Base-by-base conservation (phyloP, 1,140 invertebrate species). In the Ceratina japonica region DNA sequence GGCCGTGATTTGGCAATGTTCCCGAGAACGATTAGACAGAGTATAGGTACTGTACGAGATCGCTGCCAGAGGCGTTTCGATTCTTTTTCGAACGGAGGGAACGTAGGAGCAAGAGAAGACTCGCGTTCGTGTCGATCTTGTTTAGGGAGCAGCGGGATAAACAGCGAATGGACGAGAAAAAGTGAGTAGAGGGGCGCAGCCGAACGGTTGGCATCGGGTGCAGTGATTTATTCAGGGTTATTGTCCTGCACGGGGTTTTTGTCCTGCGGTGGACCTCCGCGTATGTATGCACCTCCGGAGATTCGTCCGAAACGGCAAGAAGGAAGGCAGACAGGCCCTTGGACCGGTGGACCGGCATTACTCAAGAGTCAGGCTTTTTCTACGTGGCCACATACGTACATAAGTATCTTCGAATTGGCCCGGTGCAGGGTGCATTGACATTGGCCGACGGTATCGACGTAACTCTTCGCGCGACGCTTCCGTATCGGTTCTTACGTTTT, bases 201-300 rank as follows among this genome's bases (percentile, higher is more conserved):
- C 78, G 22, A n/a, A 16, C 20, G n/a, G 56, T 73, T 70, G 59
- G 66, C 80, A 85, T 85, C 71, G 75, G 52, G 69, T 51, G 70
- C 52, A 81, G 87, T 87, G 82, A 88, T 88, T 88, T 88, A 87
- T 87, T 88, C 81, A 86, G 84, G 86, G 87, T 88, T 87, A 87
- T 87, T 88, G 87, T 88, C 87, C 86, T 80, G 54, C 61, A n/a
- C 83, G 76, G 71, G 78, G 83, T 88, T 88, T 87, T 87, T 88
- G 86, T 88, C 75, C 86, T 72, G 77, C 65, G 77, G 27, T 52
- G 49, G 59, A 54, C 72, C 64, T 56, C 49, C 61, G 63, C 51
- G 54, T 2, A 24, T 58, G 69, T 71, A 70, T 59, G 64, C 75
- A 37, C 31, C 64, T 27, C 49, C 54, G 27, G 49, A 49, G 59